A percentile compares a stretch with the other conserved stretches of the same genome.
Evolutionary conservation across 2,888 invertebrate genomes (phyloP).

Genomic region (Melieria picta): DNA sequence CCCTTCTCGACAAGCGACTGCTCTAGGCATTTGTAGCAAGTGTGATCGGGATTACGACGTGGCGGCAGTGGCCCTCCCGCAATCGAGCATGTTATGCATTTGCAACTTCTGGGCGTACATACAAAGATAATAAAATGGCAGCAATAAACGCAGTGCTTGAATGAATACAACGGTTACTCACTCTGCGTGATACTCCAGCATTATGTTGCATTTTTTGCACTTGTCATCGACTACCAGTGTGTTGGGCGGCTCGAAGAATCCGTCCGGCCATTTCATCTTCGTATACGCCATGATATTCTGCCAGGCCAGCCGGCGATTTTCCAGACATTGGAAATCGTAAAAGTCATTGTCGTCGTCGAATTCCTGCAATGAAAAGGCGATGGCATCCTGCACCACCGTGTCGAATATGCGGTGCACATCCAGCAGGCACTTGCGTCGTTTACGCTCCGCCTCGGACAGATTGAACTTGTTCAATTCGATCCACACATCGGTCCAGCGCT

Average conservation of each 20-base stretch:
- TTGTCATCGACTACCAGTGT: conserved; percentile 59
- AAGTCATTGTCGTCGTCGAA: conserved; percentile 61
- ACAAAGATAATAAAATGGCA: background rate
- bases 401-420: conserved; percentile 62
- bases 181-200: conserved; percentile 63
- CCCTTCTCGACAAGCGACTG: conserved; percentile 62
- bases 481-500: conserved; percentile 68
- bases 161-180: conserved; percentile 46
- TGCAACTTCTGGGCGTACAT: conserved; percentile 56
- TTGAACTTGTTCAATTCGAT: conserved; percentile 62
- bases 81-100: conserved; percentile 65
- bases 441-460: conserved; percentile 60
- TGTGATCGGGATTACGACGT: conserved; percentile 49
- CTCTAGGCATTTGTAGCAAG: conserved; percentile 61
- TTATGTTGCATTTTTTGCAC: conserved; percentile 60
- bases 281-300: conserved; percentile 63
- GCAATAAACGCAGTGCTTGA: background rate
- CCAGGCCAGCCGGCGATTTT: conserved; percentile 63
- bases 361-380: conserved; percentile 58
- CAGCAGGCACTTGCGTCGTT: conserved; percentile 59
- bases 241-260: conserved; percentile 60
- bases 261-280: conserved; percentile 60
- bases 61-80: conserved; percentile 60
- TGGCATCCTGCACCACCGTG: conserved; percentile 60
- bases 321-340: conserved; percentile 61